Percentiles rank a stretch among this genome's conserved stretches.
Conservation (phyloP, 2,113 vertebrate genomes). For the Arothron firmamentum region DNA sequence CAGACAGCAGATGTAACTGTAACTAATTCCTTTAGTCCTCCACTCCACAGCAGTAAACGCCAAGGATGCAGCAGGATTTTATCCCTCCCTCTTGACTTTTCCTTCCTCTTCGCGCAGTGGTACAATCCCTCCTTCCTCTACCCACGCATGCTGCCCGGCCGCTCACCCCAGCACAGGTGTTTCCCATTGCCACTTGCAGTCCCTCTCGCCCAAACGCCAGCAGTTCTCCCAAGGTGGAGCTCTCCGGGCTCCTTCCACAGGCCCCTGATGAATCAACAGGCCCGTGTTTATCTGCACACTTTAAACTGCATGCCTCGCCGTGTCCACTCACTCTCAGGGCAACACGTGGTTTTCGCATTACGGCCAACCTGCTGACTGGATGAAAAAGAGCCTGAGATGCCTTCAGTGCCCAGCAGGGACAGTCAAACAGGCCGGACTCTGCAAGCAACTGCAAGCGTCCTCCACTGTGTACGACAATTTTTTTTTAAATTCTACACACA, state of each 20-base stretch:
- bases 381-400: slow-evolving; percentile 25
- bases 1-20: slow-evolving; percentile 53
- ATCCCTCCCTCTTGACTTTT: slow-evolving; percentile 37
- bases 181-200: slow-evolving; percentile 80
- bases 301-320: slow-evolving; percentile 67
- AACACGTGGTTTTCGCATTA: slow-evolving; percentile 82
- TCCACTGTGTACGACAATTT: slow-evolving; percentile 9
- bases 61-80: slow-evolving; percentile 49
- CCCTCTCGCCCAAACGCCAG: slow-evolving; percentile 76
- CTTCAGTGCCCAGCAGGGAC: slow-evolving; percentile 26
- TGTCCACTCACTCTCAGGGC: slow-evolving; percentile 72
- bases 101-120: slow-evolving; percentile 39
- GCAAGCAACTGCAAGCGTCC: slow-evolving; percentile 6
- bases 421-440: slow-evolving; percentile 3
- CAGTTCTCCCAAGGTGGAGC: slow-evolving; percentile 75
- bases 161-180: slow-evolving; percentile 80
- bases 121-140: slow-evolving; percentile 3
- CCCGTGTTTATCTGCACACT: slow-evolving; percentile 83
- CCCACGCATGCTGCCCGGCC: slow-evolving; percentile 37
- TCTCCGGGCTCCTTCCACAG: slow-evolving; percentile 75
- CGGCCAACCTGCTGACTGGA: slow-evolving; percentile 47
- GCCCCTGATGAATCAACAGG: slow-evolving; percentile 77
- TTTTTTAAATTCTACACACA: slow-evolving; percentile 17
- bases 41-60: slow-evolving; percentile 67
- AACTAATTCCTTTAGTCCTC: slow-evolving; percentile 60